Evolutionary conservation across 2,888 invertebrate genomes (phyloP).

Genomic region (Branchipolynoe longqiensis): DNA sequence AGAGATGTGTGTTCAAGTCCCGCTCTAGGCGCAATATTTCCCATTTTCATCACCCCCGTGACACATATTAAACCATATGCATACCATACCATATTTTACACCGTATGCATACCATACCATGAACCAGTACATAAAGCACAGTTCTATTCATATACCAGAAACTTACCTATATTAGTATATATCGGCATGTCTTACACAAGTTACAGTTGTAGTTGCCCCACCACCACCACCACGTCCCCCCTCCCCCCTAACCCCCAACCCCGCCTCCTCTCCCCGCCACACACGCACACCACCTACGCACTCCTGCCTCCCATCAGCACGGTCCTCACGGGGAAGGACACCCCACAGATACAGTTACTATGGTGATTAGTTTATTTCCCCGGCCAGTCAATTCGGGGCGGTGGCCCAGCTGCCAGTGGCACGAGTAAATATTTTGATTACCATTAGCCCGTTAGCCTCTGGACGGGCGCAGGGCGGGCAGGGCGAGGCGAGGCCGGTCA

Average conservation of each 20-base stretch:
- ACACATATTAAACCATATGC: too few relatives aligned
- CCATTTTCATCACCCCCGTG: too few relatives aligned
- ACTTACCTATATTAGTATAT: too few relatives aligned
- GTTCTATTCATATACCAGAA: too few relatives aligned
- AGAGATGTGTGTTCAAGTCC: too few relatives aligned
- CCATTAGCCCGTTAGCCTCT: conserved; percentile 58
- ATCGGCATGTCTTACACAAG: too few relatives aligned
- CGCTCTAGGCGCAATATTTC: too few relatives aligned
- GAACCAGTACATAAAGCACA: too few relatives aligned
- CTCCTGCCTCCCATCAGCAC: conserved; percentile 9
- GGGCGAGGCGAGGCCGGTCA: background rate
- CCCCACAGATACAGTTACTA: conserved; percentile 42
- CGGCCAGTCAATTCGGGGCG: conserved; percentile 28
- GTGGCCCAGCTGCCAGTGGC: conserved; percentile 19
- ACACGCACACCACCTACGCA: background rate
- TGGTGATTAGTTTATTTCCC: conserved; percentile 53
- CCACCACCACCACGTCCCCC: background rate
- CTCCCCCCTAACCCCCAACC: background rate
- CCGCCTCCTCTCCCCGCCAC: background rate
- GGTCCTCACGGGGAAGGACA: conserved; percentile 36
- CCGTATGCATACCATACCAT: too few relatives aligned
- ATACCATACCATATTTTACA: too few relatives aligned
- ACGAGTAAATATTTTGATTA: conserved; percentile 60
- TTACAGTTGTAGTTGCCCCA: background rate
- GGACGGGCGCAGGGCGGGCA: background rate